Percentiles rank a stretch among this genome's conserved stretches.
These are phyloP conservation scores for Diphyllodes magnificus DNA, from an alignment of 2,113 vertebrate species.

Conservation along the genomic window DNA sequence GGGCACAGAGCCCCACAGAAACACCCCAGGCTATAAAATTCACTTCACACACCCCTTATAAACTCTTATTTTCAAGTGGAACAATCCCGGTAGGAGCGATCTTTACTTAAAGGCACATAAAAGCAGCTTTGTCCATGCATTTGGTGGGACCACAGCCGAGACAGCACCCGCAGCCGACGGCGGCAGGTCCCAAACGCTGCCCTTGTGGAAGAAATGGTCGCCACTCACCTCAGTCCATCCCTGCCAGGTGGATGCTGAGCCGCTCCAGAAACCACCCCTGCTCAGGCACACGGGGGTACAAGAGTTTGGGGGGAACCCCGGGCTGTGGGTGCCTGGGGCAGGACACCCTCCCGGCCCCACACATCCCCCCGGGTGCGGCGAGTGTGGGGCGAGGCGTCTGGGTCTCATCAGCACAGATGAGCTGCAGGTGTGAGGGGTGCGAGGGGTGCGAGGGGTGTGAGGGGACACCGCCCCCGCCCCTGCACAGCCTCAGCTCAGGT, in stretches of 20 bases:
- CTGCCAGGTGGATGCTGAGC: rapidly evolving
- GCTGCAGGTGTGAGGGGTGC: not conserved
- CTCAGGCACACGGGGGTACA: rapidly evolving
- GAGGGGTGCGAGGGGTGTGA: not conserved
- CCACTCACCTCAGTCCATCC: not conserved
- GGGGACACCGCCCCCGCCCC: not conserved
- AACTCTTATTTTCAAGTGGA: not conserved
- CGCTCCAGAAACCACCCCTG: rapidly evolving
- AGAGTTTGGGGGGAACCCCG: rapidly evolving
- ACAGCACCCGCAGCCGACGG: rapidly evolving
- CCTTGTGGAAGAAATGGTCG: rapidly evolving
- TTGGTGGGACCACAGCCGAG: rapidly evolving
- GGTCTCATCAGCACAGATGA: rapidly evolving
- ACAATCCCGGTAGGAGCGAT: rapidly evolving
- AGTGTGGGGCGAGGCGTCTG: rapidly evolving
- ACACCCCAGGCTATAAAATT: rapidly evolving
- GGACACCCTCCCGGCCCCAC: not conserved
- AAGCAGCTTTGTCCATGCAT: rapidly evolving
- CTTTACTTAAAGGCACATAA: rapidly evolving
- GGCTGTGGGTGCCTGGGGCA: rapidly evolving
- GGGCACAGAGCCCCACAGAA: not conserved
- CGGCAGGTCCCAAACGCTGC: rapidly evolving
- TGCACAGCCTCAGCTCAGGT: not conserved
- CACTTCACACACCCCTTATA: rapidly evolving
- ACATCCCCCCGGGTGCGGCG: rapidly evolving